A percentile compares a stretch with the other conserved stretches of the same genome.
These are phyloP conservation scores for Caenorhabditis sp. DNA, from an alignment of 2,888 invertebrate species.

Conservation along the genomic window DNA sequence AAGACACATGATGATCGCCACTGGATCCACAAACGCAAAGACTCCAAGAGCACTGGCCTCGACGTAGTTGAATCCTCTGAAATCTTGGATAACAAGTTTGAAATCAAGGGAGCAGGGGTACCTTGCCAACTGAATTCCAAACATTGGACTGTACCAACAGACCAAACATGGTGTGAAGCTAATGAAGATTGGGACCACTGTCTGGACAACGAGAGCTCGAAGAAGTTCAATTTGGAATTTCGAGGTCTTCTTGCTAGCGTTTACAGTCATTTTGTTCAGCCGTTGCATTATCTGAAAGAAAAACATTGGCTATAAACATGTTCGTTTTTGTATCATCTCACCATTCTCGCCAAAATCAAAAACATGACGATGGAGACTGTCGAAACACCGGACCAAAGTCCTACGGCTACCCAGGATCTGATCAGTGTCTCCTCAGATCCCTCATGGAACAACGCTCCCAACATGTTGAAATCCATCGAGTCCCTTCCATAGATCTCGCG, in stretches of 20 bases:
- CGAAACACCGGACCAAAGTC: background rate
- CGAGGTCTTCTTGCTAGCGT: background rate
- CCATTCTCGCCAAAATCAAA: background rate
- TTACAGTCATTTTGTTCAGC: background rate
- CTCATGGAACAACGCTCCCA: background rate
- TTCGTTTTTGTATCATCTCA: background rate
- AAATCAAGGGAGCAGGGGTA: background rate
- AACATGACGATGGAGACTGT: slow-evolving; percentile 9
- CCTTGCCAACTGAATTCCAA: slow-evolving; percentile 15
- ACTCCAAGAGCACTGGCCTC: slow-evolving; percentile 1
- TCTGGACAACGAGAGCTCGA: slow-evolving; percentile 5
- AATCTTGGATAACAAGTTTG: too few relatives aligned
- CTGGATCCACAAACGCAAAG: slow-evolving; percentile 36
- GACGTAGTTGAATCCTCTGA: slow-evolving; percentile 24
- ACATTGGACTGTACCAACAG: slow-evolving; percentile 1
- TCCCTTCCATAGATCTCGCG: background rate
- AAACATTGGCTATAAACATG: background rate
- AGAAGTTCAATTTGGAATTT: slow-evolving; percentile 13
- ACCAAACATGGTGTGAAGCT: slow-evolving; percentile 1
- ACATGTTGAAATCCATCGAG: slow-evolving; percentile 4
- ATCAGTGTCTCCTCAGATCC: background rate
- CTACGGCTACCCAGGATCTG: background rate
- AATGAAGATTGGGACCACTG: background rate
- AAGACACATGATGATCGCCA: slow-evolving; percentile 20
- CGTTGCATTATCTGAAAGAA: background rate